These are phyloP conservation scores for Plagodis pulveraria DNA, from an alignment of 2,888 invertebrate species.

Conservation along the genomic window DNA sequence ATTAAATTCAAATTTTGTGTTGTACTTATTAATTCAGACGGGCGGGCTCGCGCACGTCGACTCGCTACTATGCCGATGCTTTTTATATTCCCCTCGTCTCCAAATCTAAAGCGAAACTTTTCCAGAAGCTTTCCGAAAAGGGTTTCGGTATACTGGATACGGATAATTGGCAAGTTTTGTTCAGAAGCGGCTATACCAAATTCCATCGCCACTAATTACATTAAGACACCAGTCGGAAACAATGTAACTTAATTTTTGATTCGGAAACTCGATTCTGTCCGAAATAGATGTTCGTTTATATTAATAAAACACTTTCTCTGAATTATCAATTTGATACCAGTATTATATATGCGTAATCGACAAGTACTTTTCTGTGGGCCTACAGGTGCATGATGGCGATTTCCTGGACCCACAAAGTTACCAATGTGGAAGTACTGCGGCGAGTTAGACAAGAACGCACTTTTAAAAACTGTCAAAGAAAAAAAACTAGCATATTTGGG, in stretches of 20 bases:
- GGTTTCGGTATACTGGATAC: slow-evolving; percentile 44
- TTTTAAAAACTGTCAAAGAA: too few relatives aligned
- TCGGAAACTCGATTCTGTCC: slow-evolving; percentile 16
- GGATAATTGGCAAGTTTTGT: slow-evolving; percentile 53
- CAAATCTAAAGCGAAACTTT: slow-evolving; percentile 51
- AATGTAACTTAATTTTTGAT: slow-evolving; percentile 40
- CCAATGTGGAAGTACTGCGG: too few relatives aligned
- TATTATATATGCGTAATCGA: too few relatives aligned
- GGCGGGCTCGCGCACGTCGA: slow-evolving; percentile 67
- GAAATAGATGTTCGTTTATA: slow-evolving; percentile 28
- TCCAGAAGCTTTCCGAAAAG: slow-evolving; percentile 41
- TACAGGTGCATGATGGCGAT: too few relatives aligned
- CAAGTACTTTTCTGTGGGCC: too few relatives aligned
- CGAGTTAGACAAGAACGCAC: too few relatives aligned
- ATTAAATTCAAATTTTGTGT: slow-evolving; percentile 86
- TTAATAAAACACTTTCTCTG: slow-evolving; percentile 47
- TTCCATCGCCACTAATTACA: slow-evolving; percentile 42
- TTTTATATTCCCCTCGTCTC: slow-evolving; percentile 71
- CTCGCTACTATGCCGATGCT: slow-evolving; percentile 56
- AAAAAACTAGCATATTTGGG: too few relatives aligned
- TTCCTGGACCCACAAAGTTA: too few relatives aligned
- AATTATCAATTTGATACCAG: too few relatives aligned
- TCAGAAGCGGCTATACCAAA: slow-evolving; percentile 40
- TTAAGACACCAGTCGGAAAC: slow-evolving; percentile 40
- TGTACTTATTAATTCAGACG: slow-evolving; percentile 84